Base-by-base conservation (phyloP, 2,113 vertebrate species). In the Indicator indicator region DNA sequence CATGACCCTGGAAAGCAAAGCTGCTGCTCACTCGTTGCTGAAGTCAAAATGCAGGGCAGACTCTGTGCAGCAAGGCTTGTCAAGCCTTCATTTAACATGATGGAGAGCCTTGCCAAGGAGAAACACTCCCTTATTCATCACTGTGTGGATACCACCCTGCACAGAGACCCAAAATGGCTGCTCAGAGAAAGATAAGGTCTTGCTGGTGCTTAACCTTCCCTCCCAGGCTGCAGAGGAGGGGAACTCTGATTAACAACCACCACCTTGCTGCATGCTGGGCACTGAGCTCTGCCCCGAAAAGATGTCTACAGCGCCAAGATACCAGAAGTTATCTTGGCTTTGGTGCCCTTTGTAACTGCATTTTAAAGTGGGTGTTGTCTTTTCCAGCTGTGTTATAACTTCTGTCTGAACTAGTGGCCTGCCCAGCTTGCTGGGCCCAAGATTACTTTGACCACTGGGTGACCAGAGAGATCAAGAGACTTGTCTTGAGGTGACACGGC, bases 101-200 rank as follows among this genome's bases (percentile, higher is more conserved):
- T 88, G 85, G 93, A 96, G 46, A 95, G 68, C 75, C 92, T 88
- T 91, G 92, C 72, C 88, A 91, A 74, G 72, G 40, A 76, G 90
- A 83, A 93, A 30, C 24, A 17, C 50, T 94, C 82, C 68, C 75
- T 95, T 89, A 91, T 96, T n/a, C 88, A 96, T 95, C 95, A 93
- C 52, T 19, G 4, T 3, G 6, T 71, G 74, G 75, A 90, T 80
- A 90, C 72, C 46, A 70, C 27, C 68, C 52, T 76, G 79, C 68
- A 32, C 3, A 2, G 71, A 83, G 30, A 33, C 50, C 75, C 75
- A 46, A 55, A 89, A 88, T 85, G 88, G 79, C 46, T 73, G 50
- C 64, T 55, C 70, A 78, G 78, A 2, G 1, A 13, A 63, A 88
- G 88, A 87, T 24, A 77, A 94, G 82, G 75, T 89, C 88, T 19